These are phyloP conservation scores for Nipponacmea schrenckii DNA, from an alignment of 2,888 invertebrate species.

Conservation along the genomic window DNA sequence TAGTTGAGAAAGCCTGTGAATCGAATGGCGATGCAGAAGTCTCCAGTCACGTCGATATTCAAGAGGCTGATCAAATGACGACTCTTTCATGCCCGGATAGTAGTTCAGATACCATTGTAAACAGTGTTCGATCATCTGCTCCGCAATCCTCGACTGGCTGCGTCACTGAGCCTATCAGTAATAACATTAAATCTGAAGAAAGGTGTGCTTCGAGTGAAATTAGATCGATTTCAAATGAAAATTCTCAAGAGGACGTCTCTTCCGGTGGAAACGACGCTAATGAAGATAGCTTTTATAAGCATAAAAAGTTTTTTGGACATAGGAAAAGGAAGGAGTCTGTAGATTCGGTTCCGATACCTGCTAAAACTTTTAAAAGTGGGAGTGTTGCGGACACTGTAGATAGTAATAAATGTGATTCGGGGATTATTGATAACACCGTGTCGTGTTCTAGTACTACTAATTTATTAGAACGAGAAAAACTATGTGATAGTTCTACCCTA, in stretches of 20 bases:
- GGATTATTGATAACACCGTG: not conserved
- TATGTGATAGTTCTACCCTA: not conserved
- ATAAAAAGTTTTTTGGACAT: slow-evolving; percentile 54
- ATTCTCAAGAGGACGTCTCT: slow-evolving; percentile 14
- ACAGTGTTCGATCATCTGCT: slow-evolving; percentile 1
- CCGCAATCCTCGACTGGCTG: slow-evolving; percentile 15
- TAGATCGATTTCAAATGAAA: slow-evolving; percentile 21
- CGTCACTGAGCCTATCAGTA: not conserved
- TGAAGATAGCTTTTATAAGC: slow-evolving; percentile 42
- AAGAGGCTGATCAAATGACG: slow-evolving; percentile 46
- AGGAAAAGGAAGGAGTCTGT: slow-evolving; percentile 35
- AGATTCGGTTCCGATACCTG: slow-evolving; percentile 14
- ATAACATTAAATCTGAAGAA: slow-evolving; percentile 18
- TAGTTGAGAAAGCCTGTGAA: not conserved
- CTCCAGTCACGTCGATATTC: not conserved
- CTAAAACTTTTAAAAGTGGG: slow-evolving; percentile 18
- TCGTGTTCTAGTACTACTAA: not conserved
- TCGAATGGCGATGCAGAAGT: not conserved
- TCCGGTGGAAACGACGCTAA: slow-evolving; percentile 29
- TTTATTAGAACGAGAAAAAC: not conserved
- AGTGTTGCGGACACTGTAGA: slow-evolving; percentile 1
- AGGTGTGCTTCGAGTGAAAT: slow-evolving; percentile 24
- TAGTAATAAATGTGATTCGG: not conserved
- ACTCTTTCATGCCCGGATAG: slow-evolving; percentile 53
- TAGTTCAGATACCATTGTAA: slow-evolving; percentile 38